Percentiles rank a stretch among this genome's conserved stretches.
These are phyloP conservation scores for Ornithoptera alexandrae DNA, from an alignment of 2,888 invertebrate species.

Conservation along the genomic window DNA sequence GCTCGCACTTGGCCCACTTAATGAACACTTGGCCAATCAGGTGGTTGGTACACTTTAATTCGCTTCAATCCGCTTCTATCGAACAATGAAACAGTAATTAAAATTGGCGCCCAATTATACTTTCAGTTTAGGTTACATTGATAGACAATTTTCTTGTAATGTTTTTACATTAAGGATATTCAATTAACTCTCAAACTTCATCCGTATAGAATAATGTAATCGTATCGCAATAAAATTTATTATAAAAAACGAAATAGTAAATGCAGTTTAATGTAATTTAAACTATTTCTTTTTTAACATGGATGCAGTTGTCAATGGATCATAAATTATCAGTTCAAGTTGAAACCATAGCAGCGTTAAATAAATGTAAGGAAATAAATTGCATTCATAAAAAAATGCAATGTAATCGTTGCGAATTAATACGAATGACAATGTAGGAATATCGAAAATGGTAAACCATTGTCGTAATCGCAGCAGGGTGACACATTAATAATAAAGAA, in stretches of 20 bases:
- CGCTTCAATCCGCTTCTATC: constrained; percentile 10
- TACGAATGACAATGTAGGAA: constrained; percentile 28
- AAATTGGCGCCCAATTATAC: constrained; percentile 6
- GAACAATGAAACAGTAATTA: constrained; percentile 16
- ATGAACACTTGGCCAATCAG: constrained; percentile 21
- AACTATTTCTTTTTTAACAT: too few species aligned
- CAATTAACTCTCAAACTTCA: background rate
- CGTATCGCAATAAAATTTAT: too few species aligned
- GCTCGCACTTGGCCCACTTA: constrained; percentile 28
- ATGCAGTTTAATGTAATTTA: too few species aligned
- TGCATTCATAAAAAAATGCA: constrained; percentile 17
- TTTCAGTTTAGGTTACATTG: background rate
- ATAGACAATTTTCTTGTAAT: background rate
- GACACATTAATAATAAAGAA: constrained; percentile 25
- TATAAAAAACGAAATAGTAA: too few species aligned
- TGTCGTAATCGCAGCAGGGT: constrained; percentile 32
- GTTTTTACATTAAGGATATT: constrained; percentile 1
- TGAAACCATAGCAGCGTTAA: constrained; percentile 1
- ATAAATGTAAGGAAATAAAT: constrained; percentile 23
- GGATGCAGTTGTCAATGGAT: background rate
- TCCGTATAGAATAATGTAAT: background rate
- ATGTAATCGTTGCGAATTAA: constrained; percentile 32
- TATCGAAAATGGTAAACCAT: constrained; percentile 30
- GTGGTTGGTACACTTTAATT: constrained; percentile 18
- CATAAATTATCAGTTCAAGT: background rate